phyloP scores from a whole-genome alignment of 2,888 invertebrate species.

The Ennomos fuscantarius region DNA sequence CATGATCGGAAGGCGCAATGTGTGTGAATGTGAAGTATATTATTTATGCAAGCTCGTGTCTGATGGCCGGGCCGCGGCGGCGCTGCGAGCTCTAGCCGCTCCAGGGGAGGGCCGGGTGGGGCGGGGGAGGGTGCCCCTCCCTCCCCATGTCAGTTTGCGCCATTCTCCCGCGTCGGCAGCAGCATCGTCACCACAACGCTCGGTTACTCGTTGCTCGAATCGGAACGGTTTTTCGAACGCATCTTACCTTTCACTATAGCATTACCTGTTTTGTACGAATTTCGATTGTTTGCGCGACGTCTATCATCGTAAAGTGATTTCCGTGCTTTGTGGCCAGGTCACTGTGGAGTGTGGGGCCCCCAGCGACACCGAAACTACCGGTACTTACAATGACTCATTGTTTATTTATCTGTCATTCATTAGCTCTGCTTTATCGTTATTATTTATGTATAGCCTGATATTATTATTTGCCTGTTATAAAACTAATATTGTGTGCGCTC shows the following conservation, averaged over 20 bases:
- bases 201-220: slow-evolving; percentile 73
- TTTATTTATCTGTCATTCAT: slow-evolving; percentile 63
- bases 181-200: slow-evolving; percentile 75
- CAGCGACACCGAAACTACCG: slow-evolving; percentile 56
- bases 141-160: slow-evolving; percentile 77
- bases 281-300: slow-evolving; percentile 70
- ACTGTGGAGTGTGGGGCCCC: slow-evolving; percentile 63
- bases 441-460: slow-evolving; percentile 40
- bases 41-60: slow-evolving; percentile 79
- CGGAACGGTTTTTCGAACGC: slow-evolving; percentile 74
- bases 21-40: slow-evolving; percentile 56
- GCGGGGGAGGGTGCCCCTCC: slow-evolving; percentile 51
- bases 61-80: slow-evolving; percentile 62
- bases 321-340: slow-evolving; percentile 79
- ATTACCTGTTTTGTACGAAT: slow-evolving; percentile 66
- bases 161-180: slow-evolving; percentile 78
- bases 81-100: slow-evolving; percentile 39
- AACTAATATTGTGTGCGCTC: slow-evolving; percentile 18
- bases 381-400: slow-evolving; percentile 71
- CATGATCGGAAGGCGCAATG: slow-evolving; percentile 70
- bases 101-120: slow-evolving; percentile 41
- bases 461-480: slow-evolving; percentile 41
- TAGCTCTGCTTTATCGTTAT: slow-evolving; percentile 57
- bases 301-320: slow-evolving; percentile 75
- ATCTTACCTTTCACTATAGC: slow-evolving; percentile 81